Conservation (phyloP, 2,888 invertebrate species). For the Liopterus haemorrhoidalis region DNA sequence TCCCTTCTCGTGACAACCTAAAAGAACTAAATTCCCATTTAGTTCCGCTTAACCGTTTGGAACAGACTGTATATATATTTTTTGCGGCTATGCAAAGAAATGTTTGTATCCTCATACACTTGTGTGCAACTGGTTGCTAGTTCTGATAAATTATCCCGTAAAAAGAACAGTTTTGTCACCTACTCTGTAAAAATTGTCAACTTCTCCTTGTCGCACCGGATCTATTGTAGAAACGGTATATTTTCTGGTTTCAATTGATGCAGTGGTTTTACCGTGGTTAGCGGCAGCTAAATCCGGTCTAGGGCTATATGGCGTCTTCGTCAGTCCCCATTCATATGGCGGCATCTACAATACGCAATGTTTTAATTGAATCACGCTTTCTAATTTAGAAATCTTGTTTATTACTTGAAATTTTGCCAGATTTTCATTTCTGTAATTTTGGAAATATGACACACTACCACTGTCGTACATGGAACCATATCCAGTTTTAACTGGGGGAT, state of each 20-base stretch:
- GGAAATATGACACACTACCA: conserved; percentile 41
- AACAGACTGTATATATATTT: too few relatives aligned
- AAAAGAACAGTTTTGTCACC: too few relatives aligned
- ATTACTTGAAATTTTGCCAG: conserved; percentile 44
- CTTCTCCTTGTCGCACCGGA: conserved; percentile 42
- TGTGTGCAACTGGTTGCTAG: too few relatives aligned
- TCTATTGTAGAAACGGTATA: conserved; percentile 43
- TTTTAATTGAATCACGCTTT: neutral
- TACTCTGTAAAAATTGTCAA: conserved; percentile 48
- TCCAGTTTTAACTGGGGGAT: conserved; percentile 40
- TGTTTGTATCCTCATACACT: too few relatives aligned
- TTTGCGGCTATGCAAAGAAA: too few relatives aligned
- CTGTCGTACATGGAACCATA: conserved; percentile 37
- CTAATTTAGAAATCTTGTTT: neutral
- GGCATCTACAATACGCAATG: conserved; percentile 39
- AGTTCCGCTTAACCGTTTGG: too few relatives aligned
- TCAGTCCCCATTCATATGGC: conserved; percentile 44
- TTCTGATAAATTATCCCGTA: too few relatives aligned
- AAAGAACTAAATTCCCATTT: too few relatives aligned
- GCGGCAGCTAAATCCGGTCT: conserved; percentile 41
- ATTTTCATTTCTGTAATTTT: conserved; percentile 45
- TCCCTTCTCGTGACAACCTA: too few relatives aligned
- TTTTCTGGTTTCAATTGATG: conserved; percentile 40
- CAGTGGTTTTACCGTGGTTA: conserved; percentile 37
- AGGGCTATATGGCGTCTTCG: conserved; percentile 42